phyloP scores from a whole-genome alignment of 2,797 vertebrate genomes.

The Bucorvus abyssinicus region DNA sequence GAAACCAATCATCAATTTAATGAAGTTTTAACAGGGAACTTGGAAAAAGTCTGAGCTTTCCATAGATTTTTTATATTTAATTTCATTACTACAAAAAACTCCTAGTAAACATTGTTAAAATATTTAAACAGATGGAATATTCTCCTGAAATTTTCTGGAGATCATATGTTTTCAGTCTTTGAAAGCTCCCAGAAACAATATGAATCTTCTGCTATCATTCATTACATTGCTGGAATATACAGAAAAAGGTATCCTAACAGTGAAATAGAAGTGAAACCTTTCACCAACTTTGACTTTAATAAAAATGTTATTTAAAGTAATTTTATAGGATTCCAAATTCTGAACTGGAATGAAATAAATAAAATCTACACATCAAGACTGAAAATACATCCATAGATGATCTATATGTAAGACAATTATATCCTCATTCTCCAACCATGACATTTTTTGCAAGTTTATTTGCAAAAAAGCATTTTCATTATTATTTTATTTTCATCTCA shows the following conservation, averaged over 20 bases:
- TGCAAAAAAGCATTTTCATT: background rate
- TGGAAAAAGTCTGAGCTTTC: background rate
- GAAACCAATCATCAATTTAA: background rate
- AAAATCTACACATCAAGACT: background rate
- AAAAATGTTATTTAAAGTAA: background rate
- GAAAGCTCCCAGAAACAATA: background rate
- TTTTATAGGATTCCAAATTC: background rate
- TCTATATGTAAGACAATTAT: background rate
- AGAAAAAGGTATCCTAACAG: background rate
- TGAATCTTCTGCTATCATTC: background rate
- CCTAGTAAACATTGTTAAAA: background rate
- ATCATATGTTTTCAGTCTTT: background rate
- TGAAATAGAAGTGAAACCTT: accelerated
- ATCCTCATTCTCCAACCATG: background rate
- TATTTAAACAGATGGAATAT: background rate
- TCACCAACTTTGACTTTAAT: background rate
- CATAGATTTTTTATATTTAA: background rate
- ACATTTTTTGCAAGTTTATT: background rate
- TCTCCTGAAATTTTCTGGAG: background rate
- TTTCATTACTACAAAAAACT: background rate
- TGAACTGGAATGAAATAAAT: background rate
- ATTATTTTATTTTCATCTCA: background rate
- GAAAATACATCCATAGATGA: background rate
- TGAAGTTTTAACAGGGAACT: background rate
- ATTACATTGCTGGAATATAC: background rate